Base-by-base conservation (phyloP, 2,797 vertebrate species). In the Sebastes reedi region DNA sequence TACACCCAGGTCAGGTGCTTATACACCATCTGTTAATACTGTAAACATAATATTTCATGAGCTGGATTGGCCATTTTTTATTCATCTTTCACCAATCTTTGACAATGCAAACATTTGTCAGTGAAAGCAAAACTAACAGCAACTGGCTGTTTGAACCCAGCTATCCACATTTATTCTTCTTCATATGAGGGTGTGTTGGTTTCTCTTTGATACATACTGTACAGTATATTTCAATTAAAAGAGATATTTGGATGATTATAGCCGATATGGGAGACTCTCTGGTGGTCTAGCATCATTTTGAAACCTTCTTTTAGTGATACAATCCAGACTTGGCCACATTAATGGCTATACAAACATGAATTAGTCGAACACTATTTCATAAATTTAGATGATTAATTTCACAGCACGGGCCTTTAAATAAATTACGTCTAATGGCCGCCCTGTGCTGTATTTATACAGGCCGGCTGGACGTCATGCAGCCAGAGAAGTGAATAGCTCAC, bases 381-480 rank as follows among this genome's bases (percentile, higher is more conserved):
- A 89, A 87, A 90, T 82, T 80, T 69, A 70, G 80, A 90, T 93
- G 83, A 95, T 94, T 88, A 50, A 93, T 94, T 92, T 91, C 74
- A 80, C 84, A 64, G 86, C 59, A 73, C 60, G 69, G 87, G 59
- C 83, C 83, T 88, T 91, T 77, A 88, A 92, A 89, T 93, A 89
- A 90, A 89, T 92, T 30, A 88, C 55, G 61, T 91, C 72, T 88
- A 90, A 89, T 90, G 77, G 83, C 71, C 83, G 72, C 77, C 64
- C 70, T 82, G 76, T 85, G 77, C 83, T 85, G 79, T 90, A 84
- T 91, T 93, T 89, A 81, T 65, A 83, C 75, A 91, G 77, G 77
- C 68, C 66, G 32, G 24, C 80, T 86, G 78, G 80, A 88, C 25
- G 70, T 78, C 80, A 71, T 58, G 59, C 73, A 76, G 83, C 75